Percentiles rank a stretch among this genome's conserved stretches.
phyloP scores from a whole-genome alignment of 1,140 invertebrate species.

The Drosophila miranda region DNA sequence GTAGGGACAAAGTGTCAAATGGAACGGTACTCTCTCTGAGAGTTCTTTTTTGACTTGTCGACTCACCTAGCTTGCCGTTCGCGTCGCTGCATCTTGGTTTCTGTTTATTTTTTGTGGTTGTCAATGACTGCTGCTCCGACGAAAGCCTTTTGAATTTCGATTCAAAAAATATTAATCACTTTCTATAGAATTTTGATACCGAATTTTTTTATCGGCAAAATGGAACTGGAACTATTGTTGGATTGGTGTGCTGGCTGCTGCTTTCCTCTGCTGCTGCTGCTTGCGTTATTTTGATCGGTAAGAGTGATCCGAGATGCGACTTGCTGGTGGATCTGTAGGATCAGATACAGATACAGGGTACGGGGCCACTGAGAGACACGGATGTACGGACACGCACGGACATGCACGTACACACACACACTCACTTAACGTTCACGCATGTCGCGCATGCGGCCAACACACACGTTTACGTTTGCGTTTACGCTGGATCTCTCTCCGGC shows the following conservation, averaged over 20 bases:
- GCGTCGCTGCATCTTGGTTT: constrained; percentile 62
- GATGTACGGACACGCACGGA: constrained; percentile 17
- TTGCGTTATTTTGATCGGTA: constrained; percentile 23
- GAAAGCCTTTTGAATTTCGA: constrained; percentile 56
- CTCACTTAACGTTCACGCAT: constrained; percentile 60
- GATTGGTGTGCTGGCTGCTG: constrained; percentile 12
- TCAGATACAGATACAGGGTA: background rate
- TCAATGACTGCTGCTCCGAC: constrained; percentile 21
- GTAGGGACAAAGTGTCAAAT: no score
- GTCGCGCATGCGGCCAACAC: constrained; percentile 68
- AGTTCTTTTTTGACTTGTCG: background rate
- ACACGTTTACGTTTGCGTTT: constrained; percentile 25
- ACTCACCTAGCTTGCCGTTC: constrained; percentile 76
- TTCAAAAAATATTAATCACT: constrained; percentile 54
- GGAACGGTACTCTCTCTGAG: no score
- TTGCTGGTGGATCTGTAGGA: constrained; percentile 22
- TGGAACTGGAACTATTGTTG: constrained; percentile 32
- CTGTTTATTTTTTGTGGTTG: constrained; percentile 27
- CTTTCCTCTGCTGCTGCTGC: background rate
- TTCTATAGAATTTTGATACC: constrained; percentile 64
- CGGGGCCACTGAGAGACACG: no score
- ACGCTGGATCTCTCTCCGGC: constrained; percentile 4
- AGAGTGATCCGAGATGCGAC: constrained; percentile 46
- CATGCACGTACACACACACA: constrained; percentile 37
- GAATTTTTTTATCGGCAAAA: constrained; percentile 26